Percentiles rank a stretch among this genome's conserved stretches.
These are phyloP conservation scores for Odontocolon sp. DNA, from an alignment of 2,888 invertebrate species.

Conservation along the genomic window DNA sequence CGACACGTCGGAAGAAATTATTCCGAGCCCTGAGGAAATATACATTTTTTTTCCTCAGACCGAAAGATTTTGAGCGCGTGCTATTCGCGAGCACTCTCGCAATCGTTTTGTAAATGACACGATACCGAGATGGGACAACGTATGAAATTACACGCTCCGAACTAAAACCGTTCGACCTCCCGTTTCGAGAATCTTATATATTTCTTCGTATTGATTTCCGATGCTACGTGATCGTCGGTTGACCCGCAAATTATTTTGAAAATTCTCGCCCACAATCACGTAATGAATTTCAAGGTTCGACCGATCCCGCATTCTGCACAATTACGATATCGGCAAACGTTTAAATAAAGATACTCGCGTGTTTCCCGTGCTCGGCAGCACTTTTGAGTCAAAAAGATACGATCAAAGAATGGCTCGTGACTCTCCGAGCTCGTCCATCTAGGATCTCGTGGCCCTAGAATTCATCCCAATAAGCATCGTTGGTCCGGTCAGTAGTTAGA, in stretches of 20 bases:
- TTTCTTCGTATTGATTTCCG: conserved; percentile 32
- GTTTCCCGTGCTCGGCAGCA: conserved; percentile 53
- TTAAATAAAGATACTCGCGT: conserved; percentile 46
- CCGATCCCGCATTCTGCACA: conserved; percentile 45
- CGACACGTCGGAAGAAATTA: conserved; percentile 64
- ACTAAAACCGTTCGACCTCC: conserved; percentile 44
- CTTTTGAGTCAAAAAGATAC: conserved; percentile 22
- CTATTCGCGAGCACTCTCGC: no score
- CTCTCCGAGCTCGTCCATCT: conserved; percentile 25
- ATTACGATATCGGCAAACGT: conserved; percentile 57
- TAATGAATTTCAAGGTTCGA: conserved; percentile 55
- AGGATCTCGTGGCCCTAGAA: conserved; percentile 36
- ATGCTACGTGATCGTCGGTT: conserved; percentile 34
- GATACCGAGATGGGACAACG: conserved; percentile 41
- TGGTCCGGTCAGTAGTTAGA: conserved; percentile 58
- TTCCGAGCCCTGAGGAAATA: conserved; percentile 65
- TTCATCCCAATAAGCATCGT: conserved; percentile 59
- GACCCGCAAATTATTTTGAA: conserved; percentile 41
- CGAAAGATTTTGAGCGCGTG: conserved; percentile 46
- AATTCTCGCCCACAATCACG: conserved; percentile 35
- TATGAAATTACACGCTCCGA: conserved; percentile 57
- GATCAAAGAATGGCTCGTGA: conserved; percentile 44
- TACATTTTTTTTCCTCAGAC: conserved; percentile 30
- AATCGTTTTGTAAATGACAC: conserved; percentile 57
- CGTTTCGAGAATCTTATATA: conserved; percentile 7